Evolutionary conservation across 1,140 invertebrate genomes (phyloP).

Genomic region (Tetranychus urticae): DNA sequence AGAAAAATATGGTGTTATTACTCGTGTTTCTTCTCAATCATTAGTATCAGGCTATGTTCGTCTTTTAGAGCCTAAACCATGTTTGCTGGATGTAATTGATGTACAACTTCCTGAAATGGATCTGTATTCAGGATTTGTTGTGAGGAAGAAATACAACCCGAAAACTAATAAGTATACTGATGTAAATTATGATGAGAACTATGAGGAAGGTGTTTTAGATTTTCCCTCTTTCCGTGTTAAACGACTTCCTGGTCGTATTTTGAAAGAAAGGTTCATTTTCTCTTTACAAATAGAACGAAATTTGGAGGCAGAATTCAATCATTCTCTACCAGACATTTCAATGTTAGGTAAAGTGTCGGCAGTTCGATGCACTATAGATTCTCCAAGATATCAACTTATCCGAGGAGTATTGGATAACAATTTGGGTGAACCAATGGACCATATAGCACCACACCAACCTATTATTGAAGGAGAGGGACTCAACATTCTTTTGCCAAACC

Average conservation of each 20-base stretch:
- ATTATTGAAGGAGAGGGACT: background rate
- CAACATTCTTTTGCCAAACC: conserved; percentile 12
- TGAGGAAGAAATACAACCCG: background rate
- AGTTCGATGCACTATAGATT: conserved; percentile 53
- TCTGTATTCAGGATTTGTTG: conserved; percentile 35
- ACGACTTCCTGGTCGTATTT: conserved; percentile 27
- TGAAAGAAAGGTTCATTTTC: conserved; percentile 53
- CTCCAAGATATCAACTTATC: conserved; percentile 63
- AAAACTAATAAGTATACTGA: background rate
- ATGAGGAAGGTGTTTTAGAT: background rate
- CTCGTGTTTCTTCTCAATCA: background rate
- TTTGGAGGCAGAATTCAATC: conserved; percentile 38
- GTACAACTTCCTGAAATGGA: conserved; percentile 58
- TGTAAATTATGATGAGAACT: background rate
- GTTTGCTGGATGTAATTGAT: conserved; percentile 48
- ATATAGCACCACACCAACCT: conserved; percentile 21
- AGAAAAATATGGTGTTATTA: background rate
- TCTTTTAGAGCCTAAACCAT: conserved; percentile 13
- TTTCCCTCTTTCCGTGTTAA: conserved; percentile 6
- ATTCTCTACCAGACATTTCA: conserved; percentile 56
- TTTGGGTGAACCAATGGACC: conserved; percentile 64
- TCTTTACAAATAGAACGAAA: conserved; percentile 57
- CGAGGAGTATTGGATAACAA: conserved; percentile 69
- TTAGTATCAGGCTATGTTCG: conserved; percentile 1
- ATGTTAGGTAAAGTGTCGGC: conserved; percentile 62